Evolutionary conservation across 35 echinoderm and acorn worm genomes (phyloP).

Genomic region (Chiridota heheva): DNA sequence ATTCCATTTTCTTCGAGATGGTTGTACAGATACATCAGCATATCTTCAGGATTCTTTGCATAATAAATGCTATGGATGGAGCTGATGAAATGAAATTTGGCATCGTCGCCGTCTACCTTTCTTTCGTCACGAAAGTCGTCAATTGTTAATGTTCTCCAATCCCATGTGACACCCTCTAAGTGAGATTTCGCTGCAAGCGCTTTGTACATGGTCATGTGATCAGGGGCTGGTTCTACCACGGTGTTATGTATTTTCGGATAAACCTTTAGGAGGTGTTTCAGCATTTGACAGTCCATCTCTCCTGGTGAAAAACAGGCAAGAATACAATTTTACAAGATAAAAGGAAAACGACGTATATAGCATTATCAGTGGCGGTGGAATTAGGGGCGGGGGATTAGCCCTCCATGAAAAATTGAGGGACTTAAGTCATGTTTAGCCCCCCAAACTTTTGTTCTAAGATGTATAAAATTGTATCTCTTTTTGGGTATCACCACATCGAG

Average conservation of each 20-base stretch:
- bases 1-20: too few relatives aligned
- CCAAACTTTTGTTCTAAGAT: too few relatives aligned
- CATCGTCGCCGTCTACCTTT: background rate
- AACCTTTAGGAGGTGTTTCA: background rate
- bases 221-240: background rate
- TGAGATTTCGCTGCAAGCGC: background rate
- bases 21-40: too few relatives aligned
- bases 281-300: background rate
- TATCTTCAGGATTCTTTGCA: background rate
- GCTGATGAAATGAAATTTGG: background rate
- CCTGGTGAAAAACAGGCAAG: background rate
- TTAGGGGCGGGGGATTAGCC: too few relatives aligned
- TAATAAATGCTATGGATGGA: background rate
- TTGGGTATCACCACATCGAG: too few relatives aligned
- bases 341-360: too few relatives aligned
- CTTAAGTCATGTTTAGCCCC: too few relatives aligned
- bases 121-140: background rate
- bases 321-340: too few relatives aligned
- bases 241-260: background rate
- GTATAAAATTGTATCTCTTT: too few relatives aligned
- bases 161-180: background rate
- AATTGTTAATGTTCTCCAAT: background rate
- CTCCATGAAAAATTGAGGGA: too few relatives aligned
- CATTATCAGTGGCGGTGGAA: too few relatives aligned
- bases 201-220: background rate